Base-by-base conservation (phyloP, 2,797 vertebrate species). In the Eptatretus atami region DNA sequence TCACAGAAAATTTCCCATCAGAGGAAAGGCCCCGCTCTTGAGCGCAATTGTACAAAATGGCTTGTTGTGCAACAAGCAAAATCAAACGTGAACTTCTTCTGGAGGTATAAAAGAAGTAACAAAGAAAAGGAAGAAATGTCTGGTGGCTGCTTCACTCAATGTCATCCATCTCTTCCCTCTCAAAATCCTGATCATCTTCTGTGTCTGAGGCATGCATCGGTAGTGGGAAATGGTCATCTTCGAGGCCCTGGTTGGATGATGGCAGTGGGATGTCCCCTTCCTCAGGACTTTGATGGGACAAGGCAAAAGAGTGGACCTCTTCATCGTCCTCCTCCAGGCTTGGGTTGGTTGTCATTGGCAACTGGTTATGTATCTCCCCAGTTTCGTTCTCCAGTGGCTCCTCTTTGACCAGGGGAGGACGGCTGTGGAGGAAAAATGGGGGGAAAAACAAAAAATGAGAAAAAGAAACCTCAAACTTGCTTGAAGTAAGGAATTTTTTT, bases 181-280 rank as follows among this genome's bases (percentile, higher is more conserved):
- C 57, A 61, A 61, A 61, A 24, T 24, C 57, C 24, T 12, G 11
- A n/a, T 61, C 12, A 10, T 61, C 57, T n/a, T 61, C 57, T n/a
- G 57, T 61, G 57, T 61, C 57, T n/a, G 57, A 61, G 57, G 15
- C 24, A 24, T 61, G 57, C 15, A n/a, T 61, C 15, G 57, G 24
- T n/a, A n/a, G 57, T n/a, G 9, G 57, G 57, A 61, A 61, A 10
- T n/a, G 57, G 57, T 12, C 57, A n/a, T 61, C 57, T 24, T 61
- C 57, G 10, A 61, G 24, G 57, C 57, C 57, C 57, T 61, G 57
- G 12, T 61, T n/a, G 57, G 57, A 9, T 24, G 57, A 61, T 61
- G 57, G 24, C 57, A 61, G 9, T 24, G 24, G 57, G 57, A 24
- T n/a, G 11, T 24, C 57, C 9, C 24, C 57, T 61, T 61, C 57